Conservation (phyloP, 2,888 invertebrate species). For the Belgica antarctica region DNA sequence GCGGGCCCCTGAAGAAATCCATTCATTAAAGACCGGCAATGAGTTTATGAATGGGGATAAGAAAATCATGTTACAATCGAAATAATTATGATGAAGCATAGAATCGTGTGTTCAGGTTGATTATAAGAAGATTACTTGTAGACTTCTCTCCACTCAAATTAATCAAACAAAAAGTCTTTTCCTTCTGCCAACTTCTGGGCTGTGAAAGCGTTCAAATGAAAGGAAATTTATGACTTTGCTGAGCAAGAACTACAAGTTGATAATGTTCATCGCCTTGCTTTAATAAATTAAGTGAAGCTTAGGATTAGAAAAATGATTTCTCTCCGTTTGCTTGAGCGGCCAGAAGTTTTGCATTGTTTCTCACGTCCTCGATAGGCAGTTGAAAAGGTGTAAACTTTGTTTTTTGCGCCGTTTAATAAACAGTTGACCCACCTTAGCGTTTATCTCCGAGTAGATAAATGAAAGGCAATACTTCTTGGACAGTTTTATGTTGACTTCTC, state of each 20-base stretch:
- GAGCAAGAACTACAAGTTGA: not conserved
- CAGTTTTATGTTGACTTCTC: not conserved
- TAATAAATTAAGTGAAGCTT: not conserved
- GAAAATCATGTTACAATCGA: not conserved
- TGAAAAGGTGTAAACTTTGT: constrained; percentile 37
- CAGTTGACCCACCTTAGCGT: constrained; percentile 30
- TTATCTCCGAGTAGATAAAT: not conserved
- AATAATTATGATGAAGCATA: constrained; percentile 37
- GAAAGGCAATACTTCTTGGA: constrained; percentile 11
- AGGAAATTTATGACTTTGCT: not conserved
- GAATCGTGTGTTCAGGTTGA: constrained; percentile 32
- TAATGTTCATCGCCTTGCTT: constrained; percentile 5
- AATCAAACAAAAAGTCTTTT: not conserved
- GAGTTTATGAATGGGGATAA: not conserved
- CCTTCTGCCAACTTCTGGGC: no score
- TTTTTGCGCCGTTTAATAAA: constrained; percentile 22
- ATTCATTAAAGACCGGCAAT: no score
- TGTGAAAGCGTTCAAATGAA: not conserved
- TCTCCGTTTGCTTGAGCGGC: not conserved
- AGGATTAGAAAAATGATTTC: not conserved
- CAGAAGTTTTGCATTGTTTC: constrained; percentile 28
- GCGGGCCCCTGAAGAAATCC: no score
- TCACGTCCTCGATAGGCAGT: constrained; percentile 39
- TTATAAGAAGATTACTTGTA: constrained; percentile 37
- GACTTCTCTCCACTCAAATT: not conserved